A percentile compares a stretch with the other conserved stretches of the same genome.
These are phyloP conservation scores for Ectemnius lituratus DNA, from an alignment of 2,888 invertebrate species.

Conservation along the genomic window DNA sequence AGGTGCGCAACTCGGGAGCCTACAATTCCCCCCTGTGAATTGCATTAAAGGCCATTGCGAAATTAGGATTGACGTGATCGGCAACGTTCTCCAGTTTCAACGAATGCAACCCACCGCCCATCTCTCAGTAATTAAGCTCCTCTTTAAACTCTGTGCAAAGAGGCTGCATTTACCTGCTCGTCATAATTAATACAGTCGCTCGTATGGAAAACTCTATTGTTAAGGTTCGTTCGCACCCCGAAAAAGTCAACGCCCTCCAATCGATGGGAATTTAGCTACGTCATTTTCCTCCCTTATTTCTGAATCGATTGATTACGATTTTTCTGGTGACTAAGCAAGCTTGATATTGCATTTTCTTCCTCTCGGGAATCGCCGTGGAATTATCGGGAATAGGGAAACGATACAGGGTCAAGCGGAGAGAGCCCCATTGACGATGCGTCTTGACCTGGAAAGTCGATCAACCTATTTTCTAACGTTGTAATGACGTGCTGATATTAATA, in stretches of 20 bases:
- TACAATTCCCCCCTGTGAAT: slow-evolving; percentile 42
- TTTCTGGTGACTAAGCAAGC: slow-evolving; percentile 24
- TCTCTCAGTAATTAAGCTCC: slow-evolving; percentile 37
- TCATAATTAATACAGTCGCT: too few relatives aligned
- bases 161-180: not conserved
- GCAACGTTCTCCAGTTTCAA: slow-evolving; percentile 35
- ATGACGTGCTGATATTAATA: slow-evolving; percentile 44
- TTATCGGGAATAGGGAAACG: slow-evolving; percentile 51
- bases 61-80: slow-evolving; percentile 46
- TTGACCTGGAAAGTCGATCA: slow-evolving; percentile 56
- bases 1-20: slow-evolving; percentile 40
- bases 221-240: too few relatives aligned
- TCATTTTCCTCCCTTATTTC: too few relatives aligned
- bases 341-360: slow-evolving; percentile 40
- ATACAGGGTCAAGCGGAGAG: slow-evolving; percentile 26
- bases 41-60: slow-evolving; percentile 37
- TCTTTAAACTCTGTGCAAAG: slow-evolving; percentile 31
- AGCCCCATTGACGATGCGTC: slow-evolving; percentile 52
- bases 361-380: slow-evolving; percentile 50
- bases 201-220: too few relatives aligned
- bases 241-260: too few relatives aligned
- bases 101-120: slow-evolving; percentile 32
- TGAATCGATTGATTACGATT: slow-evolving; percentile 17
- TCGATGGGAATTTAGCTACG: too few relatives aligned
- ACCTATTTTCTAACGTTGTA: slow-evolving; percentile 52